phyloP scores from a whole-genome alignment of 2,888 invertebrate species.

The Dioctria linearis region DNA sequence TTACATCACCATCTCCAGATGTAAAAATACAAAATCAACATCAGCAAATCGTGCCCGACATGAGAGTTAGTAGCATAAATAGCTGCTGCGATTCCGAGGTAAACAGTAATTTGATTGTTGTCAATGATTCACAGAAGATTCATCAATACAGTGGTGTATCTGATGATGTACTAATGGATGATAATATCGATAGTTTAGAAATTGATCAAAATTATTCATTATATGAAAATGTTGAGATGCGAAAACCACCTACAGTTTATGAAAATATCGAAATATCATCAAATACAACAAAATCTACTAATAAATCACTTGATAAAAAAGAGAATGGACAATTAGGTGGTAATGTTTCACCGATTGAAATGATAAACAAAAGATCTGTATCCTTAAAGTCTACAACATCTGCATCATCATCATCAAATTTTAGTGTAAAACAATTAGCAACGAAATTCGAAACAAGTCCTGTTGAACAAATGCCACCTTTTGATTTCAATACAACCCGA shows the following conservation, averaged over 20 bases:
- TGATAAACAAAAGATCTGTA: slow-evolving; percentile 55
- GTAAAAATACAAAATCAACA: slow-evolving; percentile 15
- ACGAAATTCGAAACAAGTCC: slow-evolving; percentile 77
- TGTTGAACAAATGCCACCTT: slow-evolving; percentile 74
- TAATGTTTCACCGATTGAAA: not conserved
- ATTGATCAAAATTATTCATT: slow-evolving; percentile 65
- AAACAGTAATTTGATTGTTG: slow-evolving; percentile 60
- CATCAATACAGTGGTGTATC: slow-evolving; percentile 59
- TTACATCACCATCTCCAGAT: not conserved
- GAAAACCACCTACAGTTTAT: slow-evolving; percentile 68
- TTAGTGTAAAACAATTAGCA: slow-evolving; percentile 77
- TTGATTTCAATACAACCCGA: slow-evolving; percentile 71
- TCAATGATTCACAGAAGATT: slow-evolving; percentile 54
- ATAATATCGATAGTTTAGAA: slow-evolving; percentile 62
- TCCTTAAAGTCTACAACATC: slow-evolving; percentile 65
- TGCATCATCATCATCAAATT: slow-evolving; percentile 60
- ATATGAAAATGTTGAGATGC: slow-evolving; percentile 70
- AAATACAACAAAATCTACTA: slow-evolving; percentile 56
- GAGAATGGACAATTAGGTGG: not conserved
- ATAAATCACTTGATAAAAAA: not conserved
- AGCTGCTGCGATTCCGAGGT: slow-evolving; percentile 55
- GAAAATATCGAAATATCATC: slow-evolving; percentile 68
- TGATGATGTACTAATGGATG: slow-evolving; percentile 62
- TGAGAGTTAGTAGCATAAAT: slow-evolving; percentile 19
- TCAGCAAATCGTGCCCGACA: slow-evolving; percentile 55